Evolutionary conservation across 2,888 invertebrate genomes (phyloP), one percentile per base, ranked within the genome.

Genomic region (Linhomoeus sp.): DNA sequence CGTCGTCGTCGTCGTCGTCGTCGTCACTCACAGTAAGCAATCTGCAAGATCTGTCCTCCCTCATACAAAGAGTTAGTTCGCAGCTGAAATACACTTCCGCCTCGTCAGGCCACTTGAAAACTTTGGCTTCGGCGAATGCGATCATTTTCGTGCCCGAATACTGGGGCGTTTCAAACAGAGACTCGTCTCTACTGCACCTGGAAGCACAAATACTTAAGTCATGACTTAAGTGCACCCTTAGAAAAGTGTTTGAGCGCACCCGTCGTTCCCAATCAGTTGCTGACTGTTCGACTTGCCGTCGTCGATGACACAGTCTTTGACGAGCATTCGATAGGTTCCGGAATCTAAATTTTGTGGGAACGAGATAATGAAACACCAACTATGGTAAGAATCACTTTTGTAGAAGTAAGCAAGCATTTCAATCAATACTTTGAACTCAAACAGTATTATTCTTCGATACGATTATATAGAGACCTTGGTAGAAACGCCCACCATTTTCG

Each of bases 91-190:
- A 49, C n/a, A 49, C 43, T 3, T 44, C 17, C 3, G 47, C 3
- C 43, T 49, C 44, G 41, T 49, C 49, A 14, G 49, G 49, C 49
- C 49, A 49, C 37, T 49, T 49, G 46, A 49, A 49, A 19, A 47
- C 49, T 5, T 39, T 47, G 23, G 49, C 44, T 22, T 44, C 41
- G 2, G 47, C 49, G 39, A 41, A 23, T 1, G 47, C 49, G 24
- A 26, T 41, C 41, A 44, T 24, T 9, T 26, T 17, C 9, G 2
- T 2, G 14, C 22, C 38, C 17, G 15, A 12, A 25, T 49, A 49
- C n/a, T 39, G 36, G 7, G 49, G 49, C 26, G 46, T 46, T 12
- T 39, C 19, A 23, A 49, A 40, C 20, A 49, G 19, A 2, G 9
- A n/a, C 2, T 14, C 22, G 41, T 49, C 49, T 2, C 24, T 3